Percentiles rank a stretch among this genome's conserved stretches.
phyloP scores from a whole-genome alignment of 2,888 invertebrate genomes.

The Melanostoma mellinum region DNA sequence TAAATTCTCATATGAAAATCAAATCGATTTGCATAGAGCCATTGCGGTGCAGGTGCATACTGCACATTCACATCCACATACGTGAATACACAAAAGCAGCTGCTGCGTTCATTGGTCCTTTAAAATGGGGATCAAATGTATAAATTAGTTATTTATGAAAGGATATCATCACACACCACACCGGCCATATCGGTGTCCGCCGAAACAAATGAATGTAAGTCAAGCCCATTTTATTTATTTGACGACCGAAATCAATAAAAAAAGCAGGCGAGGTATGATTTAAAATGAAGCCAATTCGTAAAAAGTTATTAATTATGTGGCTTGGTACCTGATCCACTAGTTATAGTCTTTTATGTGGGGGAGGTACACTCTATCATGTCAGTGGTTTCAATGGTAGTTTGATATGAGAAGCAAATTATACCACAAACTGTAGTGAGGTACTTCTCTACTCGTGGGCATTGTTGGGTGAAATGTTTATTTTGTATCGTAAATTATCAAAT shows the following conservation, averaged over 20 bases:
- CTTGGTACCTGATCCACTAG: not conserved
- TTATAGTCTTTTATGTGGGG: not conserved
- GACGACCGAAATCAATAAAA: not conserved
- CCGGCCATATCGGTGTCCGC: too few relatives aligned
- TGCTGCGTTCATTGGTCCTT: too few relatives aligned
- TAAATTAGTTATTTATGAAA: slow-evolving; percentile 15
- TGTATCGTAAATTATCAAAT: slow-evolving; percentile 26
- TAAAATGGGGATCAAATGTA: not conserved
- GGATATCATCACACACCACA: slow-evolving; percentile 5
- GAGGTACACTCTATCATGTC: not conserved
- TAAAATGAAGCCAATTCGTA: not conserved
- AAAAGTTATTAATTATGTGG: not conserved
- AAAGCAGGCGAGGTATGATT: not conserved
- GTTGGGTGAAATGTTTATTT: not conserved
- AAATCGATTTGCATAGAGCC: slow-evolving; percentile 8
- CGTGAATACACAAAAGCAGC: not conserved
- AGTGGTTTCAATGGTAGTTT: not conserved
- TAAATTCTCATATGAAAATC: not conserved
- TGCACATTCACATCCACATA: slow-evolving; percentile 1
- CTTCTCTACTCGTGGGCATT: not conserved
- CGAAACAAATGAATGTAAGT: slow-evolving; percentile 15
- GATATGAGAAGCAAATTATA: slow-evolving; percentile 3
- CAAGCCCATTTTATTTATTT: not conserved
- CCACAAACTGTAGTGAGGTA: too few relatives aligned
- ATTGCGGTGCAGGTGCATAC: slow-evolving; percentile 3